Base-by-base conservation (phyloP, 2,888 invertebrate species). In the Drosophila rubida region DNA sequence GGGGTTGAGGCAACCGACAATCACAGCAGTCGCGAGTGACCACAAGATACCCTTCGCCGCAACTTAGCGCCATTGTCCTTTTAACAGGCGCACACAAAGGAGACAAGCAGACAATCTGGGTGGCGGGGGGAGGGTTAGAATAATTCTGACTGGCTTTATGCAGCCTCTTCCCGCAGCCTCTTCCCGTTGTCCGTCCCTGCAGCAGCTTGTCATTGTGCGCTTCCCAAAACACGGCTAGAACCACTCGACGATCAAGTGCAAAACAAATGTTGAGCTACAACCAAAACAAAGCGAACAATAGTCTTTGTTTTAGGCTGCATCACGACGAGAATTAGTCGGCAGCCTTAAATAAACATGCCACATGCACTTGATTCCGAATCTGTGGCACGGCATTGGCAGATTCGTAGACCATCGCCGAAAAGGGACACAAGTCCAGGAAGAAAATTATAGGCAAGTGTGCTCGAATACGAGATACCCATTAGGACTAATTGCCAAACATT, bases 351-450 rank as follows among this genome's bases (percentile, higher is more conserved):
- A 73, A 70, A 66, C 58, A 72, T 57, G 25, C 25, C 25, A 30
- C 25, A 53, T 35, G 22, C 76, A 77, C 80, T 76, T 76, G 77
- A 67, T 76, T 80, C 59, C 44, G 37, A 77, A 75, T 75, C 78
- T 78, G 59, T 77, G 32, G n/a, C 32, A 61, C 16, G 51, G 27
- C 41, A 46, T 25, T n/a, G n/a, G 41, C 13, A 37, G 41, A 53
- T 30, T 55, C 49, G 5, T 73, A 72, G 32, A 37, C 44, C 64
- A 69, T 55, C 62, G 4, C 2, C 62, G 4, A 2, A 23, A 9
- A 25, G 7, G 11, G 11, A 30, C 11, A 30, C 30, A 11, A 30
- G 27, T 27, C 5, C 7, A 19, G 19, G 19, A 3, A 19, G 19
- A 19, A 19, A 19, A 3, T 19, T 19, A 19, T 3, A 19, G 19